phyloP scores from a whole-genome alignment of 1,140 invertebrate species.

The Sinonovacula constricta region DNA sequence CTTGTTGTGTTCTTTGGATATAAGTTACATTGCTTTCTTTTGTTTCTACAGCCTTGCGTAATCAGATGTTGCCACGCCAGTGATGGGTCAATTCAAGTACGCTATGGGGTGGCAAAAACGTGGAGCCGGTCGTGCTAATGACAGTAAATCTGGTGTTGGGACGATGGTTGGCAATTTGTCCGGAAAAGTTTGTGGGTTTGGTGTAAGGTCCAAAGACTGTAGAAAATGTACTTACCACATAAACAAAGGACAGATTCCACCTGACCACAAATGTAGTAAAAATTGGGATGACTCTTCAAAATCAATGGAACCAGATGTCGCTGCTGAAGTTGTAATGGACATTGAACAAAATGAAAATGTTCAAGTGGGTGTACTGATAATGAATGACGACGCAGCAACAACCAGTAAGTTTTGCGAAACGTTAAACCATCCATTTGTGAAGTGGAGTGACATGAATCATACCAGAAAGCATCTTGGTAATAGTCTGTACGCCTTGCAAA shows the following conservation, averaged over 20 bases:
- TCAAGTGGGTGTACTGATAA: slow-evolving; percentile 16
- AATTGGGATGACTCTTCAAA: slow-evolving; percentile 18
- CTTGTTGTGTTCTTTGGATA: not conserved
- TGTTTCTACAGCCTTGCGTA: too few species aligned
- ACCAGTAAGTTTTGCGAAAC: slow-evolving; percentile 9
- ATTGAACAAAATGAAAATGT: slow-evolving; percentile 17
- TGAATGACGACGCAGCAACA: slow-evolving; percentile 39
- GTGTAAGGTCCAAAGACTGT: not conserved
- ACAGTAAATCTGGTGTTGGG: slow-evolving; percentile 31
- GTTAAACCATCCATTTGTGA: slow-evolving; percentile 2
- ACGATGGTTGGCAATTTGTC: not conserved
- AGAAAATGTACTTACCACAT: not conserved
- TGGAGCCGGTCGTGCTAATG: slow-evolving; percentile 1
- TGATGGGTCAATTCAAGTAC: not conserved
- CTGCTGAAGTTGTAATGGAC: slow-evolving; percentile 27
- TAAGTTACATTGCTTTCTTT: not conserved
- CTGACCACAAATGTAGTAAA: not conserved
- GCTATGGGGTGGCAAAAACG: slow-evolving; percentile 43
- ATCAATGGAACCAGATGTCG: slow-evolving; percentile 7
- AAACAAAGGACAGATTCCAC: not conserved
- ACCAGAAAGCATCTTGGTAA: slow-evolving; percentile 36
- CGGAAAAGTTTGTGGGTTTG: not conserved
- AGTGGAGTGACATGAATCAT: slow-evolving; percentile 42
- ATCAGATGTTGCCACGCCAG: too few species aligned
- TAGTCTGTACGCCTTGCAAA: slow-evolving; percentile 24